Conservation (phyloP, 1,140 invertebrate genomes). For the Centruroides vittatus region DNA sequence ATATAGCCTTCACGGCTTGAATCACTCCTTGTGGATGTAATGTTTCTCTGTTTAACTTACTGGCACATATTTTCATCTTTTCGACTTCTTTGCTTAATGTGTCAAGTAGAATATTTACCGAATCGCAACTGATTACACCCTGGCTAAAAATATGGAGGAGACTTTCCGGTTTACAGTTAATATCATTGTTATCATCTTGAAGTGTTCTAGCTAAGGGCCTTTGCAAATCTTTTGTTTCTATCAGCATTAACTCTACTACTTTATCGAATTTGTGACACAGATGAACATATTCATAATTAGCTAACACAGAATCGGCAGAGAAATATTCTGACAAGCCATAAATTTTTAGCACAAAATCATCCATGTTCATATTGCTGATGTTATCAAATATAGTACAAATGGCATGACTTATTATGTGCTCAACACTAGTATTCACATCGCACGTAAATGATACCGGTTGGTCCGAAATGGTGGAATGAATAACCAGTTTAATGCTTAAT, state of each 20-base stretch:
- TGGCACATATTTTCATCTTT: slow-evolving; percentile 24
- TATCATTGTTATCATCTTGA: slow-evolving; percentile 16
- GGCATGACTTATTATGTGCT: slow-evolving; percentile 75
- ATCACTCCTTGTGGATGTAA: slow-evolving; percentile 45
- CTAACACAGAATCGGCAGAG: slow-evolving; percentile 44
- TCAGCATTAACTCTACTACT: slow-evolving; percentile 61
- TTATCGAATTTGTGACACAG: slow-evolving; percentile 84
- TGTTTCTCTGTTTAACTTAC: slow-evolving; percentile 8
- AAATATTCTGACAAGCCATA: slow-evolving; percentile 69
- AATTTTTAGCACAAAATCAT: slow-evolving; percentile 41
- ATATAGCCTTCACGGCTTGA: slow-evolving; percentile 84
- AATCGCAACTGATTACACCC: slow-evolving; percentile 8
- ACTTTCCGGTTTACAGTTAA: slow-evolving; percentile 12
- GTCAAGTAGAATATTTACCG: slow-evolving; percentile 29
- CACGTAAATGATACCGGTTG: slow-evolving; percentile 69
- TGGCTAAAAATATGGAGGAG: slow-evolving; percentile 8
- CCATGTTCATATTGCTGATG: slow-evolving; percentile 13
- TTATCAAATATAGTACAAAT: slow-evolving; percentile 38
- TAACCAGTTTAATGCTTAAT: slow-evolving; percentile 70
- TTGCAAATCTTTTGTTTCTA: slow-evolving; percentile 48
- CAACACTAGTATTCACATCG: slow-evolving; percentile 67
- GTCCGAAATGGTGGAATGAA: slow-evolving; percentile 46
- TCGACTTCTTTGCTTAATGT: slow-evolving; percentile 30
- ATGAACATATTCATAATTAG: slow-evolving; percentile 85
- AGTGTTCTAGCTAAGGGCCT: slow-evolving; percentile 52